A percentile compares a stretch with the other conserved stretches of the same genome.
These are phyloP conservation scores for Atrina japonica DNA, from an alignment of 2,888 invertebrate species.

Conservation along the genomic window DNA sequence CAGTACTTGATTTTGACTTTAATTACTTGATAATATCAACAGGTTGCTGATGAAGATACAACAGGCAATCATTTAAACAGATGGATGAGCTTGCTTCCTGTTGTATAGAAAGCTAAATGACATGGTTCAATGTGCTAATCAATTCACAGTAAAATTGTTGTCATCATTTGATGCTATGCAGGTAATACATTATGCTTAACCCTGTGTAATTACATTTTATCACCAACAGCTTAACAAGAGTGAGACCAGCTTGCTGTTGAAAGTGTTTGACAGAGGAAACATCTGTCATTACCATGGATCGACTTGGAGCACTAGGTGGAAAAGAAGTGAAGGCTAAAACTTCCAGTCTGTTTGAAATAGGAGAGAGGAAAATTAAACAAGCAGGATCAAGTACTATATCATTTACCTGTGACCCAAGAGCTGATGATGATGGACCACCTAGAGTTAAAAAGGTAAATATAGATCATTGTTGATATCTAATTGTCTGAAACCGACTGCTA, in stretches of 20 bases:
- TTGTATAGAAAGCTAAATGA: background rate
- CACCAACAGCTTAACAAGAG: too few species aligned
- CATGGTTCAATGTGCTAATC: too few species aligned
- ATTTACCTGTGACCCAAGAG: conserved; percentile 61
- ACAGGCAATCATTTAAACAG: background rate
- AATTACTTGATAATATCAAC: conserved; percentile 12
- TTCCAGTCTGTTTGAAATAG: conserved; percentile 66
- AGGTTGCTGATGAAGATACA: background rate
- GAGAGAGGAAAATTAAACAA: conserved; percentile 49
- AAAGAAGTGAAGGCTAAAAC: conserved; percentile 45
- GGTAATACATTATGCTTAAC: too few species aligned
- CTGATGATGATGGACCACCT: conserved; percentile 51
- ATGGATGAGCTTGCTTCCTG: conserved; percentile 4
- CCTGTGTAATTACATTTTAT: too few species aligned
- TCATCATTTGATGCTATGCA: too few species aligned
- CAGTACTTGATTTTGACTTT: background rate
- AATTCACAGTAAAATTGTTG: too few species aligned
- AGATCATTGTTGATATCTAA: background rate
- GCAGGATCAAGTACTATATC: conserved; percentile 63
- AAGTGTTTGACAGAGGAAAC: too few species aligned
- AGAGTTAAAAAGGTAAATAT: conserved; percentile 55
- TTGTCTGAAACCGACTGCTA: too few species aligned
- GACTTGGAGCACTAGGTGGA: background rate
- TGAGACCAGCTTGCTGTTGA: too few species aligned
- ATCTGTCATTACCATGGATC: too few species aligned